phyloP scores from a whole-genome alignment of 2,113 vertebrate genomes.

The Zapus hudsonius region DNA sequence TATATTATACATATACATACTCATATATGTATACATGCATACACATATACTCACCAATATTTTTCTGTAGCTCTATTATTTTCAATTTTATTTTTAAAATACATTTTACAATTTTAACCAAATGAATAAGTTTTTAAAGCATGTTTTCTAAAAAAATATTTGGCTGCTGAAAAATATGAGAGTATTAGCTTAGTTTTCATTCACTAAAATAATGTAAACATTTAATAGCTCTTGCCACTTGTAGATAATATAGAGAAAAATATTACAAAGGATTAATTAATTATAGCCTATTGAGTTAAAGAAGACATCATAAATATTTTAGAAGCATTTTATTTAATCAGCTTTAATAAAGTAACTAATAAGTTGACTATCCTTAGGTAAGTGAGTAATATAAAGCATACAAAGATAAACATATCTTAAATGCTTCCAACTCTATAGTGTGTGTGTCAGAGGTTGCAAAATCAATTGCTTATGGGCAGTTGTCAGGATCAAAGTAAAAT shows the following conservation, averaged over 20 bases:
- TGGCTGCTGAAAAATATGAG: slow-evolving; percentile 36
- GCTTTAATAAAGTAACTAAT: slow-evolving; percentile 29
- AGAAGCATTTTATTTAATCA: slow-evolving; percentile 25
- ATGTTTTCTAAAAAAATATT: neutral
- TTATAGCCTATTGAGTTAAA: neutral
- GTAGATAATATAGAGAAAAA: neutral
- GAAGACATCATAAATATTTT: slow-evolving; percentile 37
- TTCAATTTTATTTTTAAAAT: slow-evolving; percentile 41
- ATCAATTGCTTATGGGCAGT: neutral
- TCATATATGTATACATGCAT: neutral
- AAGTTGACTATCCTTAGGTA: slow-evolving; percentile 19
- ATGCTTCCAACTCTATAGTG: neutral
- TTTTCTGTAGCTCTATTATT: neutral
- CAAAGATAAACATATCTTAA: slow-evolving; percentile 18
- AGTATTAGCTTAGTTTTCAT: slow-evolving; percentile 18
- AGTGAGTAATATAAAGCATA: slow-evolving; percentile 37
- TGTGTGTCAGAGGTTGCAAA: neutral
- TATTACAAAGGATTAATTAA: slow-evolving; percentile 16
- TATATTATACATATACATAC: neutral
- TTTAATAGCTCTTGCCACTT: neutral
- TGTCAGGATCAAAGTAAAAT: neutral
- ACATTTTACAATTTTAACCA: slow-evolving; percentile 55
- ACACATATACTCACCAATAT: slow-evolving; percentile 6
- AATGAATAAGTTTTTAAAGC: neutral
- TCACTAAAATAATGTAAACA: slow-evolving; percentile 19